Base-by-base conservation (phyloP, 30 jellyfish, hydroid and myxozoan genomes). In the Aurelia aurita region DNA sequence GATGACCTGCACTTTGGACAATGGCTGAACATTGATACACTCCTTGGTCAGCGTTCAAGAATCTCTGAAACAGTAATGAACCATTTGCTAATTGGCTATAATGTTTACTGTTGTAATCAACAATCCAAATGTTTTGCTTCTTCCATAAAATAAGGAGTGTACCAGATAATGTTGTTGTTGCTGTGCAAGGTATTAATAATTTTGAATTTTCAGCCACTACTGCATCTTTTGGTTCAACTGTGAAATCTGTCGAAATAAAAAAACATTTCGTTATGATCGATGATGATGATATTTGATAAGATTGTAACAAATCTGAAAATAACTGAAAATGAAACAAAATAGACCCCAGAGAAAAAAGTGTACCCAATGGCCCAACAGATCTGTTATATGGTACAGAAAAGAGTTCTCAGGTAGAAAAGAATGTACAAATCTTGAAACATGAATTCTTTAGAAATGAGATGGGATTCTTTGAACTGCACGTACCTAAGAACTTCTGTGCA, bases 21-120 rank as follows among this genome's bases (percentile, higher is more conserved):
- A 79, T 3, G 0, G 92, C 95, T n/a, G 95, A 72, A 51, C 97
- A 89, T 57, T 89, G 97, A 45, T 89, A 89, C 7, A 47, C 11
- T 0, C 97, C 97, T 53, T 74, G 95, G 58, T 89, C 97, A 15
- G 79, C 78, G 6, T 44, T 25, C 39, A 89, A 57, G 69, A 89
- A 89, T 19, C 62, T 49, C 25, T 69, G 63, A 74, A 89, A 89
- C 27, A 18, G 54, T 14, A 89, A 49, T 44, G 97, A 89, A 1
- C 92, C 93, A 76, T 89, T 89, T 9, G 61, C 20, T 5, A 61
- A n/a, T 60, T 73, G 90, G 25, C 49, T 72, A 77, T 61, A 89
- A 74, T 89, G 97, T 66, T 89, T 81, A 58, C 58, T 81, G 57
- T 35, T 21, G 49, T 25, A 89, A 34, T 89, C 91, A 21, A 31